A percentile compares a stretch with the other conserved stretches of the same genome.
phyloP scores from a whole-genome alignment of 2,888 invertebrate species.

The Polietes domitor region DNA sequence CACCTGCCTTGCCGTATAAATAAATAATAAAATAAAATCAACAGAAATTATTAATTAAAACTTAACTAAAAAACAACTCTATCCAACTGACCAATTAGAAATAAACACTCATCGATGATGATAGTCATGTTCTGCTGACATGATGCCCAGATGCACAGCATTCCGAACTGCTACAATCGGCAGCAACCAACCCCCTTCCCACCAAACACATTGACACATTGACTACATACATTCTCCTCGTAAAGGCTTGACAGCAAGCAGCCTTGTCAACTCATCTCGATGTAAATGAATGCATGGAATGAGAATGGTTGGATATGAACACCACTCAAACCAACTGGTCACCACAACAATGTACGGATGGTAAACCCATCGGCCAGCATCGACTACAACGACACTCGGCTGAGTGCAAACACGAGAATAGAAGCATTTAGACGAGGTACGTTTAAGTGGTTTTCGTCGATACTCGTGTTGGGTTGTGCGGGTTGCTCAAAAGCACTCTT shows the following conservation, averaged over 20 bases:
- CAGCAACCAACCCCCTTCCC: constrained; percentile 16
- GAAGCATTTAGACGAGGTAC: not conserved
- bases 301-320: not conserved
- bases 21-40: not conserved
- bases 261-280: not conserved
- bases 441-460: not conserved
- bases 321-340: constrained; percentile 29
- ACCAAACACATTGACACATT: constrained; percentile 7
- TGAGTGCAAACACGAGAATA: not conserved
- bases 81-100: constrained; percentile 59
- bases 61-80: constrained; percentile 1
- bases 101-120: constrained; percentile 16
- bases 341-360: constrained; percentile 1
- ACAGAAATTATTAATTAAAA: constrained; percentile 1
- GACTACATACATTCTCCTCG: not conserved
- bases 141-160: not conserved
- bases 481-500: too few relatives aligned
- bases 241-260: not conserved
- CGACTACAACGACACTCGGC: constrained; percentile 15
- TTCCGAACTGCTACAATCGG: not conserved
- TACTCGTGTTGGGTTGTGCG: too few relatives aligned
- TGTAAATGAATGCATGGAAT: constrained; percentile 9
- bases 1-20: not conserved
- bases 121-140: not conserved
- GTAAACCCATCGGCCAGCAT: not conserved